Percentiles rank a stretch among this genome's conserved stretches.
Conservation (phyloP, 2,797 vertebrate genomes). For the Ataeniobius toweri region DNA sequence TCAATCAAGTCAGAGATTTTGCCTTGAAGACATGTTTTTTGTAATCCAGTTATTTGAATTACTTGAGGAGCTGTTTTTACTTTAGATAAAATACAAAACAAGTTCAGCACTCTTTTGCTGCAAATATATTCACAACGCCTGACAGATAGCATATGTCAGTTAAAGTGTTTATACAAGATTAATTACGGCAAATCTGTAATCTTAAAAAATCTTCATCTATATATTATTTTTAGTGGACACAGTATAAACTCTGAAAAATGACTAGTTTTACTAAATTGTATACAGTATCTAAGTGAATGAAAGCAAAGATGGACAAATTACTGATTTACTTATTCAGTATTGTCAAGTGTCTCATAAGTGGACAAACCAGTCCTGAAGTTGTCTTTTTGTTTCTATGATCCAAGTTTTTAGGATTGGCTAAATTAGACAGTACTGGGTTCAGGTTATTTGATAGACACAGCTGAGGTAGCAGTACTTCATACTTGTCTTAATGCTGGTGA, state of each 20-base stretch:
- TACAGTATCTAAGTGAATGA: neutral
- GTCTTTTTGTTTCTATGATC: neutral
- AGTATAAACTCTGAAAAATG: neutral
- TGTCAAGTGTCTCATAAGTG: neutral
- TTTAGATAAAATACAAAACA: neutral
- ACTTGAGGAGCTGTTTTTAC: neutral
- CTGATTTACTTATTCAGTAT: neutral
- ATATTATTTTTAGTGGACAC: neutral
- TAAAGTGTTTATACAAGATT: neutral
- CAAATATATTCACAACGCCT: neutral
- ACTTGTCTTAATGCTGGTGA: conserved; percentile 28
- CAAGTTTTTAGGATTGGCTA: neutral
- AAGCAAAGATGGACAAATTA: neutral
- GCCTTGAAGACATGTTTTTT: neutral
- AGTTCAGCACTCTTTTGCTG: neutral
- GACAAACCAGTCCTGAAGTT: neutral
- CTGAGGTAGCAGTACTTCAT: neutral
- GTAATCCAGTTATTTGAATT: neutral
- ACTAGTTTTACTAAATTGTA: neutral
- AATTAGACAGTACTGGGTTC: neutral
- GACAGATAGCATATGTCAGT: neutral
- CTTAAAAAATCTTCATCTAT: neutral
- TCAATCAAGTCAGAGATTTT: neutral
- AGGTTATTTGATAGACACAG: neutral
- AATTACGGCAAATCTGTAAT: neutral